phyloP scores from a whole-genome alignment of 2,888 invertebrate species.

The Villa cingulata region DNA sequence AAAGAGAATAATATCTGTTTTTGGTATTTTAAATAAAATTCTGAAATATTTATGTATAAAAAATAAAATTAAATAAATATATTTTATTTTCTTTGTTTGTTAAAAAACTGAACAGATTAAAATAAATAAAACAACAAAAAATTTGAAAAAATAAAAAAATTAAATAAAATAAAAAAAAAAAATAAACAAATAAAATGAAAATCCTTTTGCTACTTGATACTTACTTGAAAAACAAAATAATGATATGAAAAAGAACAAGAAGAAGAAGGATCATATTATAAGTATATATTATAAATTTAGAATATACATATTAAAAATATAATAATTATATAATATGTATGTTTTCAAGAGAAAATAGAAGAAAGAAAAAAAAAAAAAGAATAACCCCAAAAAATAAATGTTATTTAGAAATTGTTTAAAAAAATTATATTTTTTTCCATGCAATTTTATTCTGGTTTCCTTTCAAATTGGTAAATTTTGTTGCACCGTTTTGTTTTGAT shows the following conservation, averaged over 20 bases:
- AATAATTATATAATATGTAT: background rate
- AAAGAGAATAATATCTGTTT: too few relatives aligned
- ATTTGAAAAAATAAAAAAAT: too few relatives aligned
- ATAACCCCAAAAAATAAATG: constrained; percentile 8
- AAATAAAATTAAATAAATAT: too few relatives aligned
- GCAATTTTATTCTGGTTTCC: too few relatives aligned
- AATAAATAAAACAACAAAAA: too few relatives aligned
- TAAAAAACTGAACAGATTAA: too few relatives aligned
- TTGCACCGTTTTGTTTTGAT: too few relatives aligned
- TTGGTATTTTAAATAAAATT: too few relatives aligned
- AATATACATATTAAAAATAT: background rate
- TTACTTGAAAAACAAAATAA: constrained; percentile 1
- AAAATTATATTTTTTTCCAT: too few relatives aligned
- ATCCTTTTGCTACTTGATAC: background rate
- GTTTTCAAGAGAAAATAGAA: constrained; percentile 1
- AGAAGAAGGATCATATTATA: background rate
- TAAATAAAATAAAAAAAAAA: background rate
- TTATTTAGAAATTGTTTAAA: constrained; percentile 5
- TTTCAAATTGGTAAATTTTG: too few relatives aligned
- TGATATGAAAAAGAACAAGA: background rate
- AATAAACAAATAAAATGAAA: background rate
- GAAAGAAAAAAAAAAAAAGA: background rate
- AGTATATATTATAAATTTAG: background rate
- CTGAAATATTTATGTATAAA: too few relatives aligned
- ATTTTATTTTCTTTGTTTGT: too few relatives aligned